phyloP scores from a whole-genome alignment of 2,113 vertebrate species.

The Andinoacara biseriatus region DNA sequence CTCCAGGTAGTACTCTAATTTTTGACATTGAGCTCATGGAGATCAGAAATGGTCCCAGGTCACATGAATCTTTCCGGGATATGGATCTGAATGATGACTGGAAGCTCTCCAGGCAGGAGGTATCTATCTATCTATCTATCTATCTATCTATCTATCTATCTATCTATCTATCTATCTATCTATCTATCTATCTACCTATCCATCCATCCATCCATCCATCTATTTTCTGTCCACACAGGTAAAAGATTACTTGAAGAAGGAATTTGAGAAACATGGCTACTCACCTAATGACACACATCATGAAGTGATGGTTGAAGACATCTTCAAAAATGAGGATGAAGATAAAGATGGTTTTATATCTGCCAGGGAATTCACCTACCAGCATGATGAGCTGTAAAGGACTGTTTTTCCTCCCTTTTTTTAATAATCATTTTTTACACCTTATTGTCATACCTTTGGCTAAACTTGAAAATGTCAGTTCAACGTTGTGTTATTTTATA shows the following conservation, averaged over 20 bases:
- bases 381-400: constrained; percentile 91
- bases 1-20: constrained; percentile 89
- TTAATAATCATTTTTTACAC: not conserved
- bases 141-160: not conserved
- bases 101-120: constrained; percentile 93
- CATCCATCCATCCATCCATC: not conserved
- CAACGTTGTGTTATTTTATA: not conserved
- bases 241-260: constrained; percentile 91
- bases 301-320: constrained; percentile 92
- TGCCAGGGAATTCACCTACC: constrained; percentile 92
- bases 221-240: constrained; percentile 79
- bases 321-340: constrained; percentile 98
- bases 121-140: constrained; percentile 34
- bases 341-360: constrained; percentile 95
- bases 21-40: constrained; percentile 95
- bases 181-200: not conserved
- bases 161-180: not conserved
- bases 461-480: not conserved
- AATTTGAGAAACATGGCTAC: constrained; percentile 94
- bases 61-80: constrained; percentile 94
- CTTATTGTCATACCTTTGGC: not conserved
- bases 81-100: constrained; percentile 99
- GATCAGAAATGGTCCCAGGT: constrained; percentile 93
- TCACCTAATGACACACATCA: constrained; percentile 92
- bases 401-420: not conserved